These are phyloP conservation scores for Troides oblongomaculatus DNA, from an alignment of 2,888 invertebrate species.

Conservation along the genomic window DNA sequence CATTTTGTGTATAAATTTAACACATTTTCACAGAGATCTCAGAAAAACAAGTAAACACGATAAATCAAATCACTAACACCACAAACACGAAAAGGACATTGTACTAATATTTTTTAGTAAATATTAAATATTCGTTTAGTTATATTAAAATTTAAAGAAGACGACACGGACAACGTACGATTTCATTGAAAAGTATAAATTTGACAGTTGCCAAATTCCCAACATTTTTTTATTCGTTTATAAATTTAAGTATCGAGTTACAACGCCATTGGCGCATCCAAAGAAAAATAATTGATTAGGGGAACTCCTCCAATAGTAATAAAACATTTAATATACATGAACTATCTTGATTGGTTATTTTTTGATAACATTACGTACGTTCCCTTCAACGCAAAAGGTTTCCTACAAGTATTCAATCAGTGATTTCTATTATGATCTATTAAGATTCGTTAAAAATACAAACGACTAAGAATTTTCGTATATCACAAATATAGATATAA, in stretches of 20 bases:
- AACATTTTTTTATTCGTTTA: constrained; percentile 40
- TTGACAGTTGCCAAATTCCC: constrained; percentile 55
- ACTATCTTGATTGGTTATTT: constrained; percentile 47
- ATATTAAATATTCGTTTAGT: constrained; percentile 32
- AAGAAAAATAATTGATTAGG: constrained; percentile 38
- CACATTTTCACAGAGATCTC: constrained; percentile 58
- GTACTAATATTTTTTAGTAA: constrained; percentile 13
- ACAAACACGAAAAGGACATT: constrained; percentile 21
- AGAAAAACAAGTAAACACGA: constrained; percentile 33
- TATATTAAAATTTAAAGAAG: constrained; percentile 34
- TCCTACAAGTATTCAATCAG: not conserved
- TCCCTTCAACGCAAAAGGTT: constrained; percentile 39
- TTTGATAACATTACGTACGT: constrained; percentile 32
- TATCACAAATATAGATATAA: no score
- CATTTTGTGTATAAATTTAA: constrained; percentile 74
- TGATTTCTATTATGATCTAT: not conserved
- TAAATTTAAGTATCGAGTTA: constrained; percentile 29
- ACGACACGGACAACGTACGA: constrained; percentile 41
- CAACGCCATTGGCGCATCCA: constrained; percentile 45
- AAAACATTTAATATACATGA: constrained; percentile 58
- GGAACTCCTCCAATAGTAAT: constrained; percentile 50
- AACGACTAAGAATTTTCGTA: no score
- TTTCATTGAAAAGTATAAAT: constrained; percentile 51
- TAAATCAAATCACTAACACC: constrained; percentile 23
- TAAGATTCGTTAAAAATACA: not conserved